These are phyloP conservation scores for Ctenochaetus hawaiiensis DNA, from an alignment of 2,797 vertebrate species.

Conservation along the genomic window DNA sequence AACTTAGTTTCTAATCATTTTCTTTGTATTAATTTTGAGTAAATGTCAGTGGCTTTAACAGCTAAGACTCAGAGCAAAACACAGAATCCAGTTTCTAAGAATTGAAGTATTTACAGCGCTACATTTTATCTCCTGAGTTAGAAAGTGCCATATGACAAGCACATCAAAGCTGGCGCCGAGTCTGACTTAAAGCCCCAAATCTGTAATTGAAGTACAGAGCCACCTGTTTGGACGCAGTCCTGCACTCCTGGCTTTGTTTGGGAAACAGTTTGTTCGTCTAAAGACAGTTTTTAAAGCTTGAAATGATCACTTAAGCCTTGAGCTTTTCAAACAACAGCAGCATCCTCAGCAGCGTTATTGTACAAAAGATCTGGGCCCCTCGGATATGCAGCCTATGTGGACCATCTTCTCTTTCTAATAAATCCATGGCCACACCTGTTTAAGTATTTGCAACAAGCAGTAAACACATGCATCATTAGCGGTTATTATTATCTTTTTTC, in stretches of 20 bases:
- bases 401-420: neutral
- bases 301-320: conserved; percentile 1
- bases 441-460: neutral
- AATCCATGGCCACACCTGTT: neutral
- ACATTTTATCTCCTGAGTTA: conserved; percentile 11
- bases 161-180: conserved; percentile 11
- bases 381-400: neutral
- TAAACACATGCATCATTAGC: neutral
- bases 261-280: conserved; percentile 1
- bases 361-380: neutral
- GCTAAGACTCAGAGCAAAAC: conserved; percentile 12
- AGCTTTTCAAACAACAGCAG: conserved; percentile 12
- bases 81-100: conserved; percentile 16
- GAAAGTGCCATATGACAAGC: conserved; percentile 12
- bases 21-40: conserved; percentile 6
- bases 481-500: neutral
- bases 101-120: neutral
- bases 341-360: neutral
- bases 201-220: conserved; percentile 20
- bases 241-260: conserved; percentile 23
- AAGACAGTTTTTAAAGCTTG: conserved; percentile 5
- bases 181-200: conserved; percentile 34
- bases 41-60: conserved; percentile 13
- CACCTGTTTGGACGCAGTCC: conserved; percentile 37
- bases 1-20: neutral